These are phyloP conservation scores for Distichodus sexfasciatus DNA, from an alignment of 2,797 vertebrate genomes.

Conservation along the genomic window DNA sequence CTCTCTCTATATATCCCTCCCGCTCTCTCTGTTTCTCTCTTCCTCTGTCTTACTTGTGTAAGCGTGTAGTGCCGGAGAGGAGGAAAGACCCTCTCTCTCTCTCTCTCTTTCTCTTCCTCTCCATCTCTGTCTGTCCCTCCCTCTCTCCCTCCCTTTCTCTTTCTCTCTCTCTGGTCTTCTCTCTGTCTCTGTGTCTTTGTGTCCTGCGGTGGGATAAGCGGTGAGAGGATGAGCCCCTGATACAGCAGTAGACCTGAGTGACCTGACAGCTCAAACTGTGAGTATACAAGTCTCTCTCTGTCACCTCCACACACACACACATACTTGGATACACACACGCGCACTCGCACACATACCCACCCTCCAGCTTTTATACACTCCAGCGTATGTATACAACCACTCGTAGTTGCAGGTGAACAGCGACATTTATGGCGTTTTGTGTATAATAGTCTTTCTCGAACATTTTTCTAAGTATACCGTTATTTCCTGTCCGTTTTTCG, in stretches of 20 bases:
- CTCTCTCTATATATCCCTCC: slow-evolving; percentile 39
- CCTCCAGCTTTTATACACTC: slow-evolving; percentile 25
- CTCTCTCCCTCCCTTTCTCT: slow-evolving; percentile 35
- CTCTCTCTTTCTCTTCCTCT: slow-evolving; percentile 13
- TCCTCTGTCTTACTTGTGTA: slow-evolving; percentile 41
- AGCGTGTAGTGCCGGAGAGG: slow-evolving; percentile 46
- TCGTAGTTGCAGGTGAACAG: slow-evolving; percentile 1
- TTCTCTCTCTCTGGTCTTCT: slow-evolving; percentile 33
- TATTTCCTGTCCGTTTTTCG: slow-evolving; percentile 7
- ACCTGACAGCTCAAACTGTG: slow-evolving; percentile 58
- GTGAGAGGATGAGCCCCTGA: slow-evolving; percentile 56
- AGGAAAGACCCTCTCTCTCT: slow-evolving; percentile 46
- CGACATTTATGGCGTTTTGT: background rate
- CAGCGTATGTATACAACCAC: background rate
- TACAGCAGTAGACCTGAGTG: slow-evolving; percentile 52
- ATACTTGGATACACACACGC: background rate
- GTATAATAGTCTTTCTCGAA: too few species aligned
- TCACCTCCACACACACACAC: slow-evolving; percentile 28
- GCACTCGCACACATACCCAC: background rate
- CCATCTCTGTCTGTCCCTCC: slow-evolving; percentile 7
- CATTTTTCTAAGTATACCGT: background rate
- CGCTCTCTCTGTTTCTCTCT: slow-evolving; percentile 34
- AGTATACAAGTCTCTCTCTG: slow-evolving; percentile 51
- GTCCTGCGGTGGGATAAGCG: slow-evolving; percentile 58
- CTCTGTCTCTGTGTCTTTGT: slow-evolving; percentile 49